Conservation (phyloP, 1,140 invertebrate species). For the Drosophila virilis region DNA sequence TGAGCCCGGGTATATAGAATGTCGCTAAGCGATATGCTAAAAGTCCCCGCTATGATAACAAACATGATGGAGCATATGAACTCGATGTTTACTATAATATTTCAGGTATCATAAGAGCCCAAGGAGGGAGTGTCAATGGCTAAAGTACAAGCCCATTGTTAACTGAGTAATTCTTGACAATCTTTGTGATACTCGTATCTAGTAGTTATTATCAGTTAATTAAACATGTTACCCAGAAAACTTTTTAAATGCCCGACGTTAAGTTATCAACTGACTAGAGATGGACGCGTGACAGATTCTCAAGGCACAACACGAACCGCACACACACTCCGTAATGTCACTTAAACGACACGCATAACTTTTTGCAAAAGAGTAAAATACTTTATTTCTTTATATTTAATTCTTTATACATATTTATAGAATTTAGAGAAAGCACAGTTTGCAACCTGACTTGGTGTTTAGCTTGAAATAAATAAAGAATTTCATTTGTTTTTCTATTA, state of each 20-base stretch:
- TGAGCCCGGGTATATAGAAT: background rate
- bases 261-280: background rate
- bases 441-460: no score
- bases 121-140: background rate
- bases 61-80: conserved; percentile 8
- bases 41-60: background rate
- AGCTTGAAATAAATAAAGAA: no score
- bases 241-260: conserved; percentile 1
- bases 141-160: conserved; percentile 1
- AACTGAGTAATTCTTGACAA: background rate
- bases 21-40: conserved; percentile 7
- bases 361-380: no score
- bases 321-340: no score
- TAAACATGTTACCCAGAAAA: conserved; percentile 38
- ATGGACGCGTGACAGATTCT: background rate
- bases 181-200: conserved; percentile 2
- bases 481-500: no score
- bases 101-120: background rate
- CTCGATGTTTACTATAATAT: background rate
- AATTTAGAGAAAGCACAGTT: no score
- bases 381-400: no score
- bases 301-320: no score
- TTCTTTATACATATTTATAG: no score
- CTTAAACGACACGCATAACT: no score
- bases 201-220: conserved; percentile 42